Base-by-base conservation (phyloP, 37 sponge, comb jelly and placozoan species). In the Oopsacas minuta region DNA sequence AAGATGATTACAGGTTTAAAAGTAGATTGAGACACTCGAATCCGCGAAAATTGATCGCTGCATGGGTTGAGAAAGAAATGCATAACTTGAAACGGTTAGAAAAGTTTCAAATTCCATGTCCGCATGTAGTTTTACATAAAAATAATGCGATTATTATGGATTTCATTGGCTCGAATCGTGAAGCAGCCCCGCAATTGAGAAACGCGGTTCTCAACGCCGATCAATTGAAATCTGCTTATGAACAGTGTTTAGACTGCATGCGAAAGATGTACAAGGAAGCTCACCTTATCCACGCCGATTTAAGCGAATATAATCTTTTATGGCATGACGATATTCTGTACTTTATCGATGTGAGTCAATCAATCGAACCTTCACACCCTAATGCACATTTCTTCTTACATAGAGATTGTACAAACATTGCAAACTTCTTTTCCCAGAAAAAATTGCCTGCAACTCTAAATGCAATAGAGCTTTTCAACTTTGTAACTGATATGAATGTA, bases 11-110 rank as follows among this genome's bases (percentile, higher is more conserved):
- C 46, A 85, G 99, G 38, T 97, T 95, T 87, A 90, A 91, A 36
- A 81, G 61, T 3, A 52, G 88, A 36, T 89, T 93, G 36, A 52
- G 86, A 39, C 89, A 91, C 75, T 92, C 91, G 81, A 93, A 93
- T 83, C 90, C 94, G 23, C 86, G 94, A 17, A 87, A 90, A 38
- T 28, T 94, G 10, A 86, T 94, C 51, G 85, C 87, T 23, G 39
- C 94, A 34, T 97, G 99, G 99, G 93, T 95, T 0, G 91, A 95
- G 91, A 97, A 97, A 83, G 99, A 97, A 83, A 91, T 90, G 88
- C 89, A 91, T 84, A 97, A 97, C 53, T 69, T 97, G 82, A 88
- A 89, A 53, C 84, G 95, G 90, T 91, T 5, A 82, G 84, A 23
- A 53, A 85, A 83, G 23, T 91, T 85, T 0, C 90, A 89, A 0